Base-by-base conservation (phyloP, 2,888 invertebrate species). In the Anoncus sp. region DNA sequence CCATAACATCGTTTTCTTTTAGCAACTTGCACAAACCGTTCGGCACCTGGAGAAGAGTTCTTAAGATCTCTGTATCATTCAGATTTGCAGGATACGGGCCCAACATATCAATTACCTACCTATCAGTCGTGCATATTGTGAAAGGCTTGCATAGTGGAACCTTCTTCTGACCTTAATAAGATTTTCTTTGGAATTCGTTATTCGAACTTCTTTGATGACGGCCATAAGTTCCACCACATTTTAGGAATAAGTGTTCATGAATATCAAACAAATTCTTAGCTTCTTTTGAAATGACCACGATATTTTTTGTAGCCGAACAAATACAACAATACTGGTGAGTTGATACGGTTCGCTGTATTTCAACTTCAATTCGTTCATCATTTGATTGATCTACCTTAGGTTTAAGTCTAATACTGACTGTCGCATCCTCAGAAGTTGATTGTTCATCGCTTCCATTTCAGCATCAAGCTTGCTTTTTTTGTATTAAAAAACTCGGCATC, bases 31-130 rank as follows among this genome's bases (percentile, higher is more conserved):
- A 45, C 5, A 85, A 65, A 22, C 84, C 82, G 47, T 79, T 65
- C 2, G 83, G 63, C 67, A 79, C 75, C 18, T 76, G 24, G 3
- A 83, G 24, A 12, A 85, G 16, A 1, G 53, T 72, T 77, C 73
- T 81, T 79, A 85, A 79, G 2, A 87, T 86, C 40, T 59, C 20
- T 22, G 85, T 85, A 69, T 86, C 84, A 78, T 84, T 87, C 57
- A 72, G 62, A 51, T 57, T 87, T 12, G 79, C 83, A 18, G 51
- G 16, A 49, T 69, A 86, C 1, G 85, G 82, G 1, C 82, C 84
- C 9, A 66, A 24, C 65, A 85, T 79, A 57, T 85, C 83, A n/a
- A 84, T 72, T 20, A 85, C 59, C 24, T 75, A 83, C 0, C 83
- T 82, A 67, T 82, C 69, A 2, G 85, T 83, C 12, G 84, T 83